Evolutionary conservation across 2,888 invertebrate genomes (phyloP).

Genomic region (Dyspetes luteomarginatus): DNA sequence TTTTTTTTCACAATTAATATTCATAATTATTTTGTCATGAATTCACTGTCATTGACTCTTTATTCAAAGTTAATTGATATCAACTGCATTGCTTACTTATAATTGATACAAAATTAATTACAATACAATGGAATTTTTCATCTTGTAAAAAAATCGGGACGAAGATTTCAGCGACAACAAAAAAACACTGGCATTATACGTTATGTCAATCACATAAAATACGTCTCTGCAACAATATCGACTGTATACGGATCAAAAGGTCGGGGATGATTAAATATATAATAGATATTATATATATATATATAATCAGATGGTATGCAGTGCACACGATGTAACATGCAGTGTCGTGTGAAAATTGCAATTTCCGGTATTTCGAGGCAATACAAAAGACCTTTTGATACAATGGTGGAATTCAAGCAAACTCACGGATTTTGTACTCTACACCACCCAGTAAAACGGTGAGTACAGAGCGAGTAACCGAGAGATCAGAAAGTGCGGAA

Average conservation of each 20-base stretch:
- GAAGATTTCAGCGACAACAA: neutral
- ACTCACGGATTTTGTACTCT: conserved; percentile 40
- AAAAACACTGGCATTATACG: too few relatives aligned
- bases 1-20: too few relatives aligned
- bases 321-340: conserved; percentile 30
- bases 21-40: too few relatives aligned
- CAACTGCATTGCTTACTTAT: too few relatives aligned
- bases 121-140: neutral
- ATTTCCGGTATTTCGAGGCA: conserved; percentile 40
- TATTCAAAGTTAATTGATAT: too few relatives aligned
- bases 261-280: neutral
- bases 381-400: conserved; percentile 30
- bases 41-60: too few relatives aligned
- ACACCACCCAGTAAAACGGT: conserved; percentile 11
- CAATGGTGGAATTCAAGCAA: conserved; percentile 17
- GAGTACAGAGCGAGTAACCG: neutral
- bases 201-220: neutral
- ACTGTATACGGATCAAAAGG: conserved; percentile 8
- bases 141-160: neutral
- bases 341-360: conserved; percentile 52
- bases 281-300: neutral
- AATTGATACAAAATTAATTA: too few relatives aligned
- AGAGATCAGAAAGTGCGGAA: conserved; percentile 26
- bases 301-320: neutral
- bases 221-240: neutral